phyloP scores from a whole-genome alignment of 1,140 invertebrate genomes.

The Sesamia nonagrioides region DNA sequence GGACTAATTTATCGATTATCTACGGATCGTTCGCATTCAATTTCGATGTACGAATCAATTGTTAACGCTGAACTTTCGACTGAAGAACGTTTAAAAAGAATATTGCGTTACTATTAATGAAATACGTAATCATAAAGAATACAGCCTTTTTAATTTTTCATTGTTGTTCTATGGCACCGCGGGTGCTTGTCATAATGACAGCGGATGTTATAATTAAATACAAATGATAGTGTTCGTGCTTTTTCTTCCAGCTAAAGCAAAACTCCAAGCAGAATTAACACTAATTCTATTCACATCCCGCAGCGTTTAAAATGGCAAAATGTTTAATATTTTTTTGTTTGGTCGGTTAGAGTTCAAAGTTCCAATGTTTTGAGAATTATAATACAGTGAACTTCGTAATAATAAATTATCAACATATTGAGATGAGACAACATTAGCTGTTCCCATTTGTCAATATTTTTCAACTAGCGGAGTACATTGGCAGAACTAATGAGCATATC shows the following conservation, averaged over 20 bases:
- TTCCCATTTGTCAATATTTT: slow-evolving; percentile 21
- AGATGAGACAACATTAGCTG: slow-evolving; percentile 21
- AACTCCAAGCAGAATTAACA: neutral
- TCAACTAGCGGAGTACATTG: neutral
- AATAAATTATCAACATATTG: neutral
- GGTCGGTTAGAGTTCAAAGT: neutral
- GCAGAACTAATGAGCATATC: slow-evolving; percentile 17
- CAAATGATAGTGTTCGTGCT: neutral
- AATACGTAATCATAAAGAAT: neutral
- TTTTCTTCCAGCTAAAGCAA: neutral
- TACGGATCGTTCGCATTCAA: slow-evolving; percentile 28
- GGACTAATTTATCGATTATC: slow-evolving; percentile 13
- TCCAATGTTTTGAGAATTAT: neutral
- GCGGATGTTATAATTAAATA: neutral
- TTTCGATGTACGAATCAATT: slow-evolving; percentile 9
- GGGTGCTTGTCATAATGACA: neutral
- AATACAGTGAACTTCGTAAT: neutral
- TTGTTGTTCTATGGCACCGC: neutral
- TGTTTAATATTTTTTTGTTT: neutral
- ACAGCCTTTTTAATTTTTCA: neutral
- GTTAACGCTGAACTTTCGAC: neutral
- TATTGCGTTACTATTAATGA: slow-evolving; percentile 8
- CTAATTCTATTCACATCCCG: neutral
- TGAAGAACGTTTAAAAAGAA: neutral
- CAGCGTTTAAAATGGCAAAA: neutral